Conservation (phyloP, 2,888 invertebrate species). For the Cephus nigrinus region DNA sequence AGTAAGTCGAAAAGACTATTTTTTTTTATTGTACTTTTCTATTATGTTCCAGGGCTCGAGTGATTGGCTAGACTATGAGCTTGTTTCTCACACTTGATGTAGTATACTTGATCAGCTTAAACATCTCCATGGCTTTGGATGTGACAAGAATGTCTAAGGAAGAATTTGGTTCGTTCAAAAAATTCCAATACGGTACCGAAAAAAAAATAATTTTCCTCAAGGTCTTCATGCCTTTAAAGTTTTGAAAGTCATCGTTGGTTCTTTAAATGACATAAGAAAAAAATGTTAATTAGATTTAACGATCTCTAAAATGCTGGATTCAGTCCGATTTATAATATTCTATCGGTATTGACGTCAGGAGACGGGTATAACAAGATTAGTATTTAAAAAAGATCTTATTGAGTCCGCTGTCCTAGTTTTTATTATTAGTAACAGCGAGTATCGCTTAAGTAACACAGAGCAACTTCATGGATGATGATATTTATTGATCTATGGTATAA, state of each 20-base stretch:
- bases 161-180: background rate
- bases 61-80: background rate
- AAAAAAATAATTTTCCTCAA: background rate
- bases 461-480: background rate
- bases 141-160: background rate
- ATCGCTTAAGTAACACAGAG: background rate
- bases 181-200: background rate
- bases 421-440: background rate
- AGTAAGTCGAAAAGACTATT: slow-evolving; percentile 64
- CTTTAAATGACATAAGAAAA: background rate
- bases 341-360: background rate
- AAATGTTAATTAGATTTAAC: background rate
- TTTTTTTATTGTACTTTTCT: background rate
- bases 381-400: background rate
- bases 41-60: background rate
- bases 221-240: background rate
- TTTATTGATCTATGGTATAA: background rate
- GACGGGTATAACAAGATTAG: background rate
- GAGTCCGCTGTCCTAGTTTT: background rate
- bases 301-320: background rate
- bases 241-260: background rate
- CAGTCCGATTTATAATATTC: background rate
- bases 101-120: background rate
- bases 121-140: background rate
- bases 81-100: background rate